phyloP scores from a whole-genome alignment of 2,797 vertebrate genomes.

The Echeneis naucrates region DNA sequence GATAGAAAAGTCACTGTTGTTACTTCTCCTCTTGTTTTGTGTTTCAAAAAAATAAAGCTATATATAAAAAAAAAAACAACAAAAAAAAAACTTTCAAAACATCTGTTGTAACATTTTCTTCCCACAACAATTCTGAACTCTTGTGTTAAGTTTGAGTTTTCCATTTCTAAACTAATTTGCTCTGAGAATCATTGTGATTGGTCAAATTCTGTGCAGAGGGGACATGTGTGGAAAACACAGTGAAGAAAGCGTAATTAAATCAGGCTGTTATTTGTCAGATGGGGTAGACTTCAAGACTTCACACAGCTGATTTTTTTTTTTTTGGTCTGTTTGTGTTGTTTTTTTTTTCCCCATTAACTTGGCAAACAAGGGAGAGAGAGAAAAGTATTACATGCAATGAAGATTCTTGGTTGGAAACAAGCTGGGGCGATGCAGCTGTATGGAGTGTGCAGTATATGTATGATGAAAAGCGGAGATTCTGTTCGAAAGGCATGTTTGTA shows the following conservation, averaged over 20 bases:
- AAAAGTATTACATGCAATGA: too few species aligned
- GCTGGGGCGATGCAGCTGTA: not conserved
- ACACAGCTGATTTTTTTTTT: constrained; percentile 5
- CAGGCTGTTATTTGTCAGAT: constrained; percentile 10
- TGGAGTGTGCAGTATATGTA: not conserved
- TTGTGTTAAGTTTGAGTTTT: constrained; percentile 15
- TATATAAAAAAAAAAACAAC: too few species aligned
- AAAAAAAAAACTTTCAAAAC: constrained; percentile 10
- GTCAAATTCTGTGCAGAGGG: constrained; percentile 1
- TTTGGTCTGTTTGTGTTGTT: too few species aligned
- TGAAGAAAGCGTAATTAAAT: constrained; percentile 3
- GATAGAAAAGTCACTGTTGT: constrained; percentile 1
- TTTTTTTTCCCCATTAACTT: too few species aligned
- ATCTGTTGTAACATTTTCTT: constrained; percentile 20
- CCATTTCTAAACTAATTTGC: constrained; percentile 10
- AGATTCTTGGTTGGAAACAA: too few species aligned
- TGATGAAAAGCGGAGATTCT: not conserved
- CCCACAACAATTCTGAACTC: constrained; percentile 28
- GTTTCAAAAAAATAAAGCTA: too few species aligned
- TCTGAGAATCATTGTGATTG: not conserved
- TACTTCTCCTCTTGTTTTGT: constrained; percentile 6
- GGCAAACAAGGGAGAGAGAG: not conserved
- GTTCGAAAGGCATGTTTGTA: not conserved
- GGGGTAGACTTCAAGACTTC: not conserved
- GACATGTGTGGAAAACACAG: not conserved